These are phyloP conservation scores for Hydractinia echinata DNA, from an alignment of 30 jellyfish, hydroid and myxozoan genomes.

Conservation along the genomic window DNA sequence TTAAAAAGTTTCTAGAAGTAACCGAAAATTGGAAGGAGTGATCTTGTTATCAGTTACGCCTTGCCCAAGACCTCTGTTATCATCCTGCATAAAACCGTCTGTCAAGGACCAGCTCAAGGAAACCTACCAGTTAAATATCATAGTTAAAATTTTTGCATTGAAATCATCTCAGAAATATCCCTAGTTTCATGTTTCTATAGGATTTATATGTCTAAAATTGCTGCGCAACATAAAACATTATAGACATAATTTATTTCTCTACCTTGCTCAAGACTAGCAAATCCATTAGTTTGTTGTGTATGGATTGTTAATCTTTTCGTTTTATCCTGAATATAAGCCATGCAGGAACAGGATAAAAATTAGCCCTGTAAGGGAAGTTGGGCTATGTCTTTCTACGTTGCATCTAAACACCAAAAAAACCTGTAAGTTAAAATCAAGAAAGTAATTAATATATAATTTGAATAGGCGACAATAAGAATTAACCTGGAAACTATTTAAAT, in stretches of 20 bases:
- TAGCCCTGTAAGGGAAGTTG: slow-evolving; percentile 83
- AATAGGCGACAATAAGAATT: not conserved
- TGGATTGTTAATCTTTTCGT: slow-evolving; percentile 49
- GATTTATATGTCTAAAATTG: not conserved
- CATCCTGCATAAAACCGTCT: slow-evolving; percentile 86
- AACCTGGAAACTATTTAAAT: slow-evolving; percentile 93
- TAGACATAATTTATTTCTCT: not conserved
- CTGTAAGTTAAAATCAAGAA: not conserved
- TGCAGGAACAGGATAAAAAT: slow-evolving; percentile 90
- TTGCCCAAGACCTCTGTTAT: slow-evolving; percentile 94
- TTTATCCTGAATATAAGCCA: slow-evolving; percentile 63
- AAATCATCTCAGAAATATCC: too few relatives aligned
- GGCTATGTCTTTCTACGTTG: slow-evolving; percentile 70
- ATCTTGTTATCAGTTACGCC: slow-evolving; percentile 90
- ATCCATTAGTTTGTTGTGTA: slow-evolving; percentile 88
- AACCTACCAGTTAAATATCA: slow-evolving; percentile 21
- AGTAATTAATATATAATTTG: not conserved
- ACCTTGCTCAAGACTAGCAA: slow-evolving; percentile 83
- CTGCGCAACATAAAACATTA: not conserved
- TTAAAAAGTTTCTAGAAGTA: slow-evolving; percentile 59
- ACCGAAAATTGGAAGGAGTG: slow-evolving; percentile 61
- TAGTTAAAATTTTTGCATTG: not conserved
- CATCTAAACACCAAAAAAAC: slow-evolving; percentile 41
- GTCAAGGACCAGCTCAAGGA: slow-evolving; percentile 73
- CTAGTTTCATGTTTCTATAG: too few relatives aligned